A percentile compares a stretch with the other conserved stretches of the same genome.
Conservation (phyloP, 2,113 vertebrate genomes). For the Zosterops borbonicus region DNA sequence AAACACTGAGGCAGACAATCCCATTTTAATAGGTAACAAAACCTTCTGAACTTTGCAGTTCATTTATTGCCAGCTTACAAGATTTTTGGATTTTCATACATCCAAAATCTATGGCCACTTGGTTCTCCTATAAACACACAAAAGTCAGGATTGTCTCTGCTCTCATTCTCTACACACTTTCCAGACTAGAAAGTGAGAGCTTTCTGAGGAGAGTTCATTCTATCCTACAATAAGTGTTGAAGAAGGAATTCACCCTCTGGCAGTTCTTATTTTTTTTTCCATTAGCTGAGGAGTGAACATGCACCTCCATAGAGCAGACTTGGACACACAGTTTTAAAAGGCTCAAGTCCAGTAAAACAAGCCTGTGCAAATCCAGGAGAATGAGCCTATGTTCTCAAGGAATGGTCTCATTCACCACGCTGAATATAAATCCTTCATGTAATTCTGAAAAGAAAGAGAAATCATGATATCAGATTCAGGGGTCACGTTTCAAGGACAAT, state of each 20-base stretch:
- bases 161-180: neutral
- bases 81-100: neutral
- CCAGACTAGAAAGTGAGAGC: neutral
- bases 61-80: neutral
- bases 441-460: neutral
- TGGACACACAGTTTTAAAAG: neutral
- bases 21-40: conserved; percentile 16
- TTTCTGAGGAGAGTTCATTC: neutral
- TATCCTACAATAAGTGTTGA: neutral
- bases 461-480: neutral
- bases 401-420: neutral
- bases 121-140: neutral
- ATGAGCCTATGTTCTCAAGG: neutral
- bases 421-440: neutral
- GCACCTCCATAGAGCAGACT: neutral
- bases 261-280: neutral
- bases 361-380: neutral
- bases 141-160: neutral
- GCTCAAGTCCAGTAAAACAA: neutral
- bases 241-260: neutral
- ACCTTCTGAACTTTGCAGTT: neutral
- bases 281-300: neutral
- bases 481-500: neutral
- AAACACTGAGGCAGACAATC: neutral
- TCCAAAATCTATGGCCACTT: neutral